These are phyloP conservation scores for Tamandua tetradactyla DNA, from an alignment of 2,797 vertebrate genomes.

Conservation along the genomic window DNA sequence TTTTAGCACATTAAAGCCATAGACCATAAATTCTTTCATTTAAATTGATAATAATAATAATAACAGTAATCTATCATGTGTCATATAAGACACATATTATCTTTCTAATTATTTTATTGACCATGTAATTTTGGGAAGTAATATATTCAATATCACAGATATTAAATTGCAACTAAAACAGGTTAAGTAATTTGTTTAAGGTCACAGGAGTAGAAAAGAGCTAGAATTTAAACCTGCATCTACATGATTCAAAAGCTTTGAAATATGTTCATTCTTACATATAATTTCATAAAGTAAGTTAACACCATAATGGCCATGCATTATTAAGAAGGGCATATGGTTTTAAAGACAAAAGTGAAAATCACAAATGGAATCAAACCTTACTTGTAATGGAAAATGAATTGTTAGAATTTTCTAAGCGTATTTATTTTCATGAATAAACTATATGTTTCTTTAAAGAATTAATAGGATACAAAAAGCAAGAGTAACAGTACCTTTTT, in stretches of 20 bases:
- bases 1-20: neutral
- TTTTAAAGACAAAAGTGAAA: slow-evolving; percentile 26
- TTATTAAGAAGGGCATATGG: neutral
- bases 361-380: slow-evolving; percentile 12
- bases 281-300: neutral
- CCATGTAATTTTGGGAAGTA: neutral
- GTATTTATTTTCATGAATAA: slow-evolving; percentile 14
- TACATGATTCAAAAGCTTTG: slow-evolving; percentile 14
- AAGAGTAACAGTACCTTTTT: neutral
- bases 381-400: neutral
- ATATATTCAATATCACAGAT: neutral
- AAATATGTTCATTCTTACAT: slow-evolving; percentile 32
- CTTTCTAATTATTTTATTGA: neutral
- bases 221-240: neutral
- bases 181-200: neutral
- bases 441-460: neutral
- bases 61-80: neutral
- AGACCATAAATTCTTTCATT: neutral
- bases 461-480: slow-evolving; percentile 10
- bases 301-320: neutral
- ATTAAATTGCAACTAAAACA: neutral
- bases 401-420: neutral
- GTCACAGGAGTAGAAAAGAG: neutral
- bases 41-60: neutral
- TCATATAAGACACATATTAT: neutral